Evolutionary conservation across 2,888 invertebrate species (phyloP), one percentile per base, ranked within the genome.

Genomic region (Heliothis peltigera): DNA sequence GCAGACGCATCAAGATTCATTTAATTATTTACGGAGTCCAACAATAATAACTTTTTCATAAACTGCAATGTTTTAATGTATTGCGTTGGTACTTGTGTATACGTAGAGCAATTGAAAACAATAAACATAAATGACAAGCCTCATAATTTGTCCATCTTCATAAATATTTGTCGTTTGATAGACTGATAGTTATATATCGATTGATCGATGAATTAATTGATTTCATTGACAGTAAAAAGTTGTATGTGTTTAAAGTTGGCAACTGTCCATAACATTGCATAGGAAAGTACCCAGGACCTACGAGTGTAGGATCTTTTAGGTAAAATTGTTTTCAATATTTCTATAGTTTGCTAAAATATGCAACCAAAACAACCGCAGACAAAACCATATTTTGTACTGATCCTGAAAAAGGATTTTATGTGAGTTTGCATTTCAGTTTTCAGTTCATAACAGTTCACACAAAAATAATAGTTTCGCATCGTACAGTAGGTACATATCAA

Each of bases 111-210:
- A 44, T 49, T 49, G 47, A 42, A 61, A 55, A 73, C 54, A 61
- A 61, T 55, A 25, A 53, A 43, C 25, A 15, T 52, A 47, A 59
- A 48, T 63, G 55, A 46, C 48, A 70, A 19, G 47, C 52, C n/a
- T 64, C 57, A 56, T 75, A 58, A 73, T 61, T 75, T 17, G 47
- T 52, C 42, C 32, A 44, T 62, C 12, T 53, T 35, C 18, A 48
- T 64, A 44, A 63, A 64, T 73, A 54, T 67, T 62, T 48, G 47
- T 53, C 63, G 46, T 53, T 70, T 75, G 42, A 39, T 49, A 22
- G 53, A 59, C 42, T 17, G 28, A 32, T 44, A 49, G 32, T 15
- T 25, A 22, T 21, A 32, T 43, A 54, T 19, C 39, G 49, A 51
- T 59, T 47, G 46, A 53, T 68, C 25, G 49, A 73, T 60, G 43